Base-by-base conservation (phyloP, 2,888 invertebrate genomes). In the Argynnis bischoffii region DNA sequence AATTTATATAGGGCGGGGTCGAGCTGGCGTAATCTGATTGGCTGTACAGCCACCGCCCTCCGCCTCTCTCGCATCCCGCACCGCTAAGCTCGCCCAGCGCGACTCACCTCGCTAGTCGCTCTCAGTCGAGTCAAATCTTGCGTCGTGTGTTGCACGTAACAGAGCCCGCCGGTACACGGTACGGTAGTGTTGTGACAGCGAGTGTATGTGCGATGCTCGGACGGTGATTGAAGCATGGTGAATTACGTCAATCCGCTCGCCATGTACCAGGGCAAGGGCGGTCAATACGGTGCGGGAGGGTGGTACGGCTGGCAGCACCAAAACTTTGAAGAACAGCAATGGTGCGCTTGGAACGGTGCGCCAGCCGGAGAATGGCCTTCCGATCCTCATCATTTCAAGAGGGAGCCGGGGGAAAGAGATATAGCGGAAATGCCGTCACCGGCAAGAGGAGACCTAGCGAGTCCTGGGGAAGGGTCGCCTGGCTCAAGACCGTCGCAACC, bases 181-280 rank as follows among this genome's bases (percentile, higher is more conserved):
- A 79, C 77, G 80, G 80, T 79, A 79, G 89, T 89, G 89, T 86
- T 84, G 90, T 90, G 90, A 81, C 86, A 75, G 83, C 88, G 86
- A 86, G 89, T 90, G 90, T 85, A 78, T 86, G 89, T 90, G 91
- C 85, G 81, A 90, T 91, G 92, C 87, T 82, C 81, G 89, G 90
- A 88, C 90, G 83, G 89, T 90, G 90, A 89, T 83, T 83, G 79
- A 87, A 90, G 87, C 84, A 96, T 96, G 96, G 95, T 96, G 90
- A 95, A 95, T 76, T 96, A 96, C 87, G 96, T 95, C 80, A 94
- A 94, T 88, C 93, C 95, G 85, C 89, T 95, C 81, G 93, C 94
- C 86, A 94, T 95, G 90, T 95, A 95, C 88, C 93, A 94, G 83
- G 95, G 95, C 85, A 95, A 95, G 83, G 94, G 92, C 82, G 89